Conservation (phyloP, 2,888 invertebrate genomes). For the Pilophorus perplexus region DNA sequence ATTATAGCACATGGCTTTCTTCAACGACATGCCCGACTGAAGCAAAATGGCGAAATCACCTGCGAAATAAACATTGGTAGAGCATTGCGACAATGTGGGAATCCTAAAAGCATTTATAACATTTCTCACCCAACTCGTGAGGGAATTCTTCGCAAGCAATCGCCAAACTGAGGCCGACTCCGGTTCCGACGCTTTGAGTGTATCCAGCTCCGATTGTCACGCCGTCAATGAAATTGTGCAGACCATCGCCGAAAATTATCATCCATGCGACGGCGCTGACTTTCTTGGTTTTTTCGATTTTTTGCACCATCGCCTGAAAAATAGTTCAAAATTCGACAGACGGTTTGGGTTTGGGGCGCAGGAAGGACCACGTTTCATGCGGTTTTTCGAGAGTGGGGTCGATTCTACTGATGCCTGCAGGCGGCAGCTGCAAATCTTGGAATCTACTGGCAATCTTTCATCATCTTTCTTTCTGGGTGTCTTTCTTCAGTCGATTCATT, state of each 20-base stretch:
- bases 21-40: constrained; percentile 72
- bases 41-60: constrained; percentile 76
- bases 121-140: constrained; percentile 66
- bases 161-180: constrained; percentile 73
- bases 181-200: constrained; percentile 68
- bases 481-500: too few relatives aligned
- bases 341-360: too few relatives aligned
- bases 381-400: too few relatives aligned
- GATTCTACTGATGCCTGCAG: too few relatives aligned
- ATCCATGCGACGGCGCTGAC: constrained; percentile 68
- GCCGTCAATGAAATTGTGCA: constrained; percentile 78
- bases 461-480: too few relatives aligned
- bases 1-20: constrained; percentile 70
- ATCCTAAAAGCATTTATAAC: too few relatives aligned
- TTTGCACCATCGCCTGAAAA: not conserved
- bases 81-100: too few relatives aligned
- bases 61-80: constrained; percentile 49
- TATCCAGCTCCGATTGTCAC: constrained; percentile 78
- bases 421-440: too few relatives aligned
- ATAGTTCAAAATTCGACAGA: not conserved
- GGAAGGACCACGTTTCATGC: too few relatives aligned
- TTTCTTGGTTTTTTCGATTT: constrained; percentile 45
- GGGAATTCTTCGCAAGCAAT: constrained; percentile 79
- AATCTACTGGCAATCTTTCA: too few relatives aligned
- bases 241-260: constrained; percentile 75